phyloP scores from a whole-genome alignment of 2,888 invertebrate genomes.

The Scaptomyza caliginosa region DNA sequence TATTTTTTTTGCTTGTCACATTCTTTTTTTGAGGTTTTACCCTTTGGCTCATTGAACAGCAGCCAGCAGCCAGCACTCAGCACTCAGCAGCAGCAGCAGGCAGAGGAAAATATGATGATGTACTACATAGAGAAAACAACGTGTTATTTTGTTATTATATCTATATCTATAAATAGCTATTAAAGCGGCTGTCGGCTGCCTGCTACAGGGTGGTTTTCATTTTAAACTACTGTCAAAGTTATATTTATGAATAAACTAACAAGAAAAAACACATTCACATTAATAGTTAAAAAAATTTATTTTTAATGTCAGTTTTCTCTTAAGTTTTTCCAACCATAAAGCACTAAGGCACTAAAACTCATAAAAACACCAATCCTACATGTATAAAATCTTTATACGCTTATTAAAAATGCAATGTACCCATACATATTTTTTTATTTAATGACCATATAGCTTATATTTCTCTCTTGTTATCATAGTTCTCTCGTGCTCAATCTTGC shows the following conservation, averaged over 20 bases:
- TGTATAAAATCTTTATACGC: background rate
- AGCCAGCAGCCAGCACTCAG: background rate
- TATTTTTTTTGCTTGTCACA: conserved; percentile 25
- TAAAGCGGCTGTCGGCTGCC: conserved; percentile 43
- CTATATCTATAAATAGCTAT: conserved; percentile 58
- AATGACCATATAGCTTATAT: background rate
- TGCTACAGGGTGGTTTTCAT: conserved; percentile 55
- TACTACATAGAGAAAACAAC: conserved; percentile 67
- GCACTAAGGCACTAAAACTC: background rate
- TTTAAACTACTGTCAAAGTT: background rate
- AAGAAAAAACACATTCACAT: too few species aligned
- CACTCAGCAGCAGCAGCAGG: conserved; percentile 5
- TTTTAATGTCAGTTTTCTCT: background rate
- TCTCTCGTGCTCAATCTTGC: background rate
- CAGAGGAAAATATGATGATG: conserved; percentile 63
- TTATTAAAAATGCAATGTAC: background rate
- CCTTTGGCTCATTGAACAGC: conserved; percentile 55
- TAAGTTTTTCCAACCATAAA: background rate
- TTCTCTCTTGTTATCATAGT: background rate
- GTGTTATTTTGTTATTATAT: conserved; percentile 67
- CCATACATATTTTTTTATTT: background rate
- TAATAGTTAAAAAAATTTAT: background rate
- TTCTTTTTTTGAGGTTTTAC: conserved; percentile 35
- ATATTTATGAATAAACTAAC: background rate
- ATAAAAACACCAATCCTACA: background rate